Evolutionary conservation across 2,888 invertebrate species (phyloP).

Genomic region (Drosophila yooni): DNA sequence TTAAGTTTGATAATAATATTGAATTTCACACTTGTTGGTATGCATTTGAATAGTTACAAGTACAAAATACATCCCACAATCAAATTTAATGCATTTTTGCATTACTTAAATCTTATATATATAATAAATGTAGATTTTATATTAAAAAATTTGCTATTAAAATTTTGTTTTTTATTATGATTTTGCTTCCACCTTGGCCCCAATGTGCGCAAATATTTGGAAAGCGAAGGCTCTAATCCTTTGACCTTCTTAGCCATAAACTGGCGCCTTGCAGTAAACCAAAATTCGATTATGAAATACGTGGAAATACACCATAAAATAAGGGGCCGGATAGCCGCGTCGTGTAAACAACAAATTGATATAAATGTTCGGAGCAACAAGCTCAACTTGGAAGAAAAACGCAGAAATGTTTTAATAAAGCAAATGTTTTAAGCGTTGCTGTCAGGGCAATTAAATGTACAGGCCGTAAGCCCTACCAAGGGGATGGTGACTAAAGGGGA

Average conservation of each 20-base stretch:
- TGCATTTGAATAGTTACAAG: neutral
- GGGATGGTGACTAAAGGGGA: neutral
- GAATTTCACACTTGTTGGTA: neutral
- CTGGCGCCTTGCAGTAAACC: constrained; percentile 38
- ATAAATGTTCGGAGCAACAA: constrained; percentile 41
- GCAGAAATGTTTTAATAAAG: constrained; percentile 56
- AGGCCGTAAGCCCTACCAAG: constrained; percentile 20
- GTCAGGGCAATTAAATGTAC: constrained; percentile 61
- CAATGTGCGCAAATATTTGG: constrained; percentile 39
- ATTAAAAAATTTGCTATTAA: neutral
- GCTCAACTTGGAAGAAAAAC: constrained; percentile 10
- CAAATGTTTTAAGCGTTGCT: constrained; percentile 41
- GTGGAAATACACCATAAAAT: constrained; percentile 34
- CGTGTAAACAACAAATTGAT: constrained; percentile 61
- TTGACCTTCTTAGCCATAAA: constrained; percentile 42
- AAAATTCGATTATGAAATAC: constrained; percentile 66
- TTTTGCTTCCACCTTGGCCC: neutral
- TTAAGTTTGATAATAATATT: neutral
- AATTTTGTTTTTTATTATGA: neutral
- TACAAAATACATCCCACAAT: neutral
- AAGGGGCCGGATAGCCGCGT: constrained; percentile 24
- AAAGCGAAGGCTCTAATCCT: constrained; percentile 48
- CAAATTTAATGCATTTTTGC: neutral
- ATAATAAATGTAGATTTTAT: neutral
- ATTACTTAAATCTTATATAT: neutral